Base-by-base conservation (phyloP, 2,797 vertebrate species). In the Amblyopsis hoosieri region DNA sequence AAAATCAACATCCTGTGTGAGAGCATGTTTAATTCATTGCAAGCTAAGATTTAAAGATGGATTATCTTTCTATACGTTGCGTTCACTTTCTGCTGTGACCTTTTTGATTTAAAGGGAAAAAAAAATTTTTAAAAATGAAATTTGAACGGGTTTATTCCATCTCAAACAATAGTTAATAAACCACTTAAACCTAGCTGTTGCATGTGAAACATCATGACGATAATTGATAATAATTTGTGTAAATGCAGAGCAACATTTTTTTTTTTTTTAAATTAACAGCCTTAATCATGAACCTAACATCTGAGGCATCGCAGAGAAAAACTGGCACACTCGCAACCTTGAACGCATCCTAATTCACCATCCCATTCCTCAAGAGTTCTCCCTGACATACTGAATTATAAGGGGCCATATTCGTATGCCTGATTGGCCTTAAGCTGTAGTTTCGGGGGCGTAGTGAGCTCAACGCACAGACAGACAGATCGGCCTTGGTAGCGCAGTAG, bases 351-450 rank as follows among this genome's bases (percentile, higher is more conserved):
- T 90, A 90, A 89, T 90, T 89, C 83, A 78, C 85, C 81, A 90
- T 90, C 85, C 86, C 82, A 83, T 89, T 90, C 89, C 89, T 90
- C 89, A 89, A 87, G 89, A 90, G 88, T 88, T 90, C 86, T 87
- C 85, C 79, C 89, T 91, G 90, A 91, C 90, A 91, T 79, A 79
- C 75, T 88, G 88, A 89, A 89, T 90, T 92, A 89, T 85, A 90
- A 89, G 81, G 89, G 89, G 89, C 77, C 87, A 90, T 80, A 86
- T 90, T 90, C 46, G 76, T 87, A 89, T 84, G 82, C 79, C 86
- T 85, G 85, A 85, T 85, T 85, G 87, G 85, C 89, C 90, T 81
- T 84, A 77, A 90, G 88, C 86, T 74, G 78, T 81, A 29, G 86
- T 90, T 90, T 91, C 71, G 84, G 87, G 85, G 90, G 84, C 86